Conservation (phyloP, 2,888 invertebrate species). For the Andrena chrysosceles region DNA sequence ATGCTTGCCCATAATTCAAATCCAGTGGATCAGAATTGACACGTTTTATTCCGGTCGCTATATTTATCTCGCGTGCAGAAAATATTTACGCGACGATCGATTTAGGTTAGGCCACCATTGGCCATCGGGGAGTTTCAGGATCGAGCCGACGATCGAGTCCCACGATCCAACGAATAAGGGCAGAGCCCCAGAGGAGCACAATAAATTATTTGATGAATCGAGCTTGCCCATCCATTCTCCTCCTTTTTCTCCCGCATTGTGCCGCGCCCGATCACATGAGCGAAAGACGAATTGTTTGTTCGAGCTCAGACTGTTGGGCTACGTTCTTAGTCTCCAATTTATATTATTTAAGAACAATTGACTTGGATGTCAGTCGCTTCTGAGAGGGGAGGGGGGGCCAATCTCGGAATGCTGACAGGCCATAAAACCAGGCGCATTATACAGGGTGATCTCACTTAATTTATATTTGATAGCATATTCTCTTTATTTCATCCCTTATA, state of each 20-base stretch:
- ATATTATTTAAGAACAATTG: slow-evolving; percentile 62
- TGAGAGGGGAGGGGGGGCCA: slow-evolving; percentile 9
- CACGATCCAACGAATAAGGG: slow-evolving; percentile 27
- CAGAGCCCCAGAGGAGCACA: slow-evolving; percentile 16
- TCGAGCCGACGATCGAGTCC: slow-evolving; percentile 14
- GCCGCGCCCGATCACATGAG: slow-evolving; percentile 33
- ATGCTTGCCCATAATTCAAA: too few relatives aligned
- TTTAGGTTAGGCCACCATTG: background rate
- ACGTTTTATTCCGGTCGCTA: too few relatives aligned
- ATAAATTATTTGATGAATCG: slow-evolving; percentile 51
- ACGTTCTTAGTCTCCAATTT: slow-evolving; percentile 50
- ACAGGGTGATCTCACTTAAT: slow-evolving; percentile 27
- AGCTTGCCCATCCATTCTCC: slow-evolving; percentile 5
- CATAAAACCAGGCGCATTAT: slow-evolving; percentile 20
- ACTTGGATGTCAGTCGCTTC: slow-evolving; percentile 26
- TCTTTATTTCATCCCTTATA: background rate
- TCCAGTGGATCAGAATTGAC: too few relatives aligned
- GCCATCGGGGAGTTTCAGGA: background rate
- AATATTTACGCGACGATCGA: too few relatives aligned
- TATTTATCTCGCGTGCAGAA: too few relatives aligned
- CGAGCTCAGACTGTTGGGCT: slow-evolving; percentile 18
- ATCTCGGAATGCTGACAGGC: slow-evolving; percentile 24
- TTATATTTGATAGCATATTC: background rate
- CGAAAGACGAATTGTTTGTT: slow-evolving; percentile 46
- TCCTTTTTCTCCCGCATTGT: slow-evolving; percentile 36